These are phyloP conservation scores for Harpagoxenus sublaevis DNA, from an alignment of 2,888 invertebrate genomes.

Conservation along the genomic window DNA sequence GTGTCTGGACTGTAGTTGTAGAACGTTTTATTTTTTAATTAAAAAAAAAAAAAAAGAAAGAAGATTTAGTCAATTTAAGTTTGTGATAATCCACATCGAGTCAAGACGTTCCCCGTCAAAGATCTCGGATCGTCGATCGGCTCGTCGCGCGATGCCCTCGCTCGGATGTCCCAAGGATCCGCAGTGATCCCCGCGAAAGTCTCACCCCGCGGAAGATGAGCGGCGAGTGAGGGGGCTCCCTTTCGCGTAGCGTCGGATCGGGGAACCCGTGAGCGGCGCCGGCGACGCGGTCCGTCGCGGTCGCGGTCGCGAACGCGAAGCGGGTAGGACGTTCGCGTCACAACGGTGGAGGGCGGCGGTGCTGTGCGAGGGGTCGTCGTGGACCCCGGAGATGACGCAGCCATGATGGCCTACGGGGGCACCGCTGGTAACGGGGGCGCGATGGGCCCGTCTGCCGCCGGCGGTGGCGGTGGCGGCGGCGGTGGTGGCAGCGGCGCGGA, in stretches of 20 bases:
- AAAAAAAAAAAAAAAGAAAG: neutral
- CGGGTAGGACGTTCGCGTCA: constrained; percentile 53
- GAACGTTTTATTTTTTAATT: neutral
- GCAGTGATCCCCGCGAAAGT: constrained; percentile 28
- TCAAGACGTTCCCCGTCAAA: neutral
- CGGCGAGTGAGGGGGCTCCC: constrained; percentile 22
- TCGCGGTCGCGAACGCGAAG: constrained; percentile 20
- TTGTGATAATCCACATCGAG: neutral
- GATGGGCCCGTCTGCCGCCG: constrained; percentile 84
- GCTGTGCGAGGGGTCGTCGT: constrained; percentile 79
- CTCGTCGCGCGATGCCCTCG: constrained; percentile 12
- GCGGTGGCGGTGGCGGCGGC: constrained; percentile 76
- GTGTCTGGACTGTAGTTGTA: neutral
- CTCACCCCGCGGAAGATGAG: constrained; percentile 22
- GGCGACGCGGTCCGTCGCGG: constrained; percentile 20
- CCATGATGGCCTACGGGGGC: constrained; percentile 85
- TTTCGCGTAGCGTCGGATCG: constrained; percentile 26
- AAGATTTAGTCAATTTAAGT: neutral
- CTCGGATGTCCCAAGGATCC: neutral
- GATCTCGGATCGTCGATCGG: neutral
- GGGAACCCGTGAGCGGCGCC: constrained; percentile 13
- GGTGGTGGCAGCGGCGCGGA: constrained; percentile 88
- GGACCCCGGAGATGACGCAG: constrained; percentile 81
- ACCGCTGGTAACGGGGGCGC: constrained; percentile 77
- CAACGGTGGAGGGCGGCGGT: constrained; percentile 83